These are phyloP conservation scores for Baccha elongata DNA, from an alignment of 2,888 invertebrate genomes.

Conservation along the genomic window DNA sequence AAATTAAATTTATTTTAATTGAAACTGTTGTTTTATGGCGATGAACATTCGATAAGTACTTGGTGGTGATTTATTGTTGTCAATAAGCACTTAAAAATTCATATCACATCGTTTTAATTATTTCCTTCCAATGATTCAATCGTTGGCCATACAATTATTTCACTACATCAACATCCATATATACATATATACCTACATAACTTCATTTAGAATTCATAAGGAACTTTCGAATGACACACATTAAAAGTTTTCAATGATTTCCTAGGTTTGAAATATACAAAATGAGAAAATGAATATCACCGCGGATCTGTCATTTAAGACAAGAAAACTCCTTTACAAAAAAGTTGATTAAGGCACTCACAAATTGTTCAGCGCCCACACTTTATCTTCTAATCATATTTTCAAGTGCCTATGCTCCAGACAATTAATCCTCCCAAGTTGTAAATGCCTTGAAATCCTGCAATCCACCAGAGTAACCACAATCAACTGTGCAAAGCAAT, in stretches of 20 bases:
- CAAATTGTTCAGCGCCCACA: slow-evolving; percentile 27
- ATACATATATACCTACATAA: background rate
- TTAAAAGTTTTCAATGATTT: background rate
- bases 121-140: slow-evolving; percentile 25
- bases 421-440: slow-evolving; percentile 12
- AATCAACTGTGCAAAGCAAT: slow-evolving; percentile 65
- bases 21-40: background rate
- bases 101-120: slow-evolving; percentile 17
- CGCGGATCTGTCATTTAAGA: background rate
- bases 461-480: slow-evolving; percentile 19
- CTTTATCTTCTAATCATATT: slow-evolving; percentile 24
- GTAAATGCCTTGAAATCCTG: slow-evolving; percentile 1
- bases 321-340: background rate
- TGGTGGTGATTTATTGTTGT: slow-evolving; percentile 1
- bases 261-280: too few relatives aligned
- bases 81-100: slow-evolving; percentile 20
- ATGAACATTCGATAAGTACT: slow-evolving; percentile 5
- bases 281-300: background rate
- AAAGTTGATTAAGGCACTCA: background rate
- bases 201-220: background rate
- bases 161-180: background rate
- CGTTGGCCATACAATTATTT: background rate
- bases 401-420: background rate
- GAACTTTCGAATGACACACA: background rate
- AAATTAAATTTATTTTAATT: slow-evolving; percentile 24